These are phyloP conservation scores for Leucophenga montana DNA, from an alignment of 2,888 invertebrate species.

Conservation along the genomic window DNA sequence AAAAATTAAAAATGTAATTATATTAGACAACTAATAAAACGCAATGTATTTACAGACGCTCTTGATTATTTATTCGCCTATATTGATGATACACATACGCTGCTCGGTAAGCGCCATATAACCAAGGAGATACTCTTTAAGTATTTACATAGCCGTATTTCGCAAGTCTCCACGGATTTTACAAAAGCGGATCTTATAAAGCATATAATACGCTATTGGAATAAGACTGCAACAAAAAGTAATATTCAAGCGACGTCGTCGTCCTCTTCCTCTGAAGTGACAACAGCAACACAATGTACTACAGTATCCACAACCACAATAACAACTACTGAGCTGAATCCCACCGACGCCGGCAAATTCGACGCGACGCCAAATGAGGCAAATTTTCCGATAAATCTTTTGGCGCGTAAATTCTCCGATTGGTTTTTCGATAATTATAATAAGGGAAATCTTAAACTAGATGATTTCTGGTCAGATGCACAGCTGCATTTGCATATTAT, in stretches of 20 bases:
- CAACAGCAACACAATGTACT: background rate
- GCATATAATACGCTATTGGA: slow-evolving; percentile 74
- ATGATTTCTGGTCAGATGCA: slow-evolving; percentile 77
- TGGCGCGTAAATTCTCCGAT: slow-evolving; percentile 76
- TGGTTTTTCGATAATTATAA: slow-evolving; percentile 76
- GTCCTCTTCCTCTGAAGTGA: too few species aligned
- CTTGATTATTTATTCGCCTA: slow-evolving; percentile 74
- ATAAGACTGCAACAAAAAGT: slow-evolving; percentile 37
- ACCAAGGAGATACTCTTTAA: slow-evolving; percentile 76
- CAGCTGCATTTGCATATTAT: slow-evolving; percentile 56
- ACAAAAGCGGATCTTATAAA: slow-evolving; percentile 75
- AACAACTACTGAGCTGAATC: background rate
- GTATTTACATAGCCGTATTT: slow-evolving; percentile 74
- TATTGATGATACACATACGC: slow-evolving; percentile 72
- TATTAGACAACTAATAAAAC: background rate
- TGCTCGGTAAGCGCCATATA: slow-evolving; percentile 75
- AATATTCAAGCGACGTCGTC: background rate
- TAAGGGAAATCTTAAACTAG: slow-evolving; percentile 70
- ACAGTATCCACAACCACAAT: background rate
- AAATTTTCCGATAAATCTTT: slow-evolving; percentile 68
- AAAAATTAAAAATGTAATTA: background rate
- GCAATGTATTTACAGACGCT: slow-evolving; percentile 74
- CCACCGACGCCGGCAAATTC: too few species aligned
- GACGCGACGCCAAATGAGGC: slow-evolving; percentile 23
- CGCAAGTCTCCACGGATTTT: slow-evolving; percentile 72